Conservation (phyloP, 2,888 invertebrate genomes). For the Zygogramma bicolorata region DNA sequence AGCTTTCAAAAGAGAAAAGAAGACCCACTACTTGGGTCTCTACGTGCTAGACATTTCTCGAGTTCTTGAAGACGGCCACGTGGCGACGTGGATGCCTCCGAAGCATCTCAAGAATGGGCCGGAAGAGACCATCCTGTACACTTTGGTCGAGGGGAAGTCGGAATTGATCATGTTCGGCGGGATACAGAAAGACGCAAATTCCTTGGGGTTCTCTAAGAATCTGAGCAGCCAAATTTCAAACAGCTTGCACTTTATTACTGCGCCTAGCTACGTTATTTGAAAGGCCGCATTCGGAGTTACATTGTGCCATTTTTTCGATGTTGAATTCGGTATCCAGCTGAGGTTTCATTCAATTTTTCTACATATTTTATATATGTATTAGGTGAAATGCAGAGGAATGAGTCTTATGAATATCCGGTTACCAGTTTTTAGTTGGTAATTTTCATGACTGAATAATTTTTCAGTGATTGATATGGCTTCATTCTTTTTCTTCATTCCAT, state of each 20-base stretch:
- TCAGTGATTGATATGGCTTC: too few relatives aligned
- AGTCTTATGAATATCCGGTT: neutral
- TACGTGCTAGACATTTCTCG: conserved; percentile 88
- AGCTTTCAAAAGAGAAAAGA: conserved; percentile 53
- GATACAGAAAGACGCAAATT: conserved; percentile 82
- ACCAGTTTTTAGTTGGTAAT: too few relatives aligned
- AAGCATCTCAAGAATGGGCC: conserved; percentile 73
- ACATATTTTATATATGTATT: neutral
- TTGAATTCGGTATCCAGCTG: neutral
- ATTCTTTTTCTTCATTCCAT: neutral
- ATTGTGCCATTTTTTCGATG: neutral
- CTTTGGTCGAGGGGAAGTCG: conserved; percentile 88
- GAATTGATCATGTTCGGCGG: conserved; percentile 98
- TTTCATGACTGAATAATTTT: too few relatives aligned
- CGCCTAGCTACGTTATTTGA: conserved; percentile 79
- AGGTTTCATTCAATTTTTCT: neutral
- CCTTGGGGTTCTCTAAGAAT: conserved; percentile 66
- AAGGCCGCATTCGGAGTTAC: neutral
- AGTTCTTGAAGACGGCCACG: conserved; percentile 75
- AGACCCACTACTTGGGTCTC: conserved; percentile 73
- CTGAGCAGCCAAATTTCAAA: conserved; percentile 81
- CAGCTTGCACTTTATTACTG: conserved; percentile 80
- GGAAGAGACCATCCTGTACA: conserved; percentile 91
- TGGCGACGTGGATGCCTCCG: conserved; percentile 77
- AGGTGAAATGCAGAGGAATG: neutral